phyloP scores from a whole-genome alignment of 2,113 vertebrate genomes.

The Blennius ocellaris region DNA sequence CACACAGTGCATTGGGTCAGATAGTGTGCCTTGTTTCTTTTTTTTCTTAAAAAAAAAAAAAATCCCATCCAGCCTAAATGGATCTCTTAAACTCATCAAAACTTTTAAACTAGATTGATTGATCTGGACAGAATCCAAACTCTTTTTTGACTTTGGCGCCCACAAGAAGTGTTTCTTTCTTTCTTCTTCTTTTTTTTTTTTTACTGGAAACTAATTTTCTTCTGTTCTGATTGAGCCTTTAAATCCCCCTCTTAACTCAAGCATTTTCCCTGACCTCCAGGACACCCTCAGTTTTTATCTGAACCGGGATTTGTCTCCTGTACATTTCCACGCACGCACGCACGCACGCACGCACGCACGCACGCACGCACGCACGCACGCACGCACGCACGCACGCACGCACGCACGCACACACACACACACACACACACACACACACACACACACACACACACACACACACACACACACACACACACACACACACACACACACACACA shows the following conservation, averaged over 20 bases:
- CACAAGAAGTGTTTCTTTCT: neutral
- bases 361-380: no score
- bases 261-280: slow-evolving; percentile 15
- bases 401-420: no score
- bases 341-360: no score
- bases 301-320: neutral
- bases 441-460: no score
- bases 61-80: neutral
- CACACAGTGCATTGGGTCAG: neutral
- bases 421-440: neutral
- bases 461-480: neutral
- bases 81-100: neutral
- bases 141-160: no score
- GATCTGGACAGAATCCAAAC: neutral
- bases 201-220: neutral
- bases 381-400: no score
- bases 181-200: neutral
- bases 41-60: no score
- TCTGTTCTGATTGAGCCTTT: neutral
- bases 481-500: neutral
- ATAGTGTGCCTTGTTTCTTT: neutral
- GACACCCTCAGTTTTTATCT: neutral
- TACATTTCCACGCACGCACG: neutral
- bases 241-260: slow-evolving; percentile 4
- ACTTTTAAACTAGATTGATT: neutral